Conservation (phyloP, 2,797 vertebrate species). For the Hemitrygon akajei region DNA sequence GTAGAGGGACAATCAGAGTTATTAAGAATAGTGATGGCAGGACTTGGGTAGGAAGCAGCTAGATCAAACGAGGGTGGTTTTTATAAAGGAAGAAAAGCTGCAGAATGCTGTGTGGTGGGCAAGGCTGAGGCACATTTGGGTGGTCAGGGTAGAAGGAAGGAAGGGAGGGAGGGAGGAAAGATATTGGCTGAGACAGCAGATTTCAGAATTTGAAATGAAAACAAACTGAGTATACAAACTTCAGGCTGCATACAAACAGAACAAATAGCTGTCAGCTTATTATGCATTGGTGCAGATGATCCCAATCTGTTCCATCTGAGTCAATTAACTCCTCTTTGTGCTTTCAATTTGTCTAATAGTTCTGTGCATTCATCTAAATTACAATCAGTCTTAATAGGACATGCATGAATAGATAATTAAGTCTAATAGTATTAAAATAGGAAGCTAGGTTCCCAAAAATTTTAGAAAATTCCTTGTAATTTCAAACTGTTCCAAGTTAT, state of each 20-base stretch:
- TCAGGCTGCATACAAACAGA: neutral
- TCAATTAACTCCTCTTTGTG: conserved; percentile 22
- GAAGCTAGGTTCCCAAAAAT: neutral
- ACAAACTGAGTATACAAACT: neutral
- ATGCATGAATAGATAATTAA: neutral
- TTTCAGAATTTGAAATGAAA: neutral
- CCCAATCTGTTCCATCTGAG: neutral
- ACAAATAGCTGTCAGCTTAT: neutral
- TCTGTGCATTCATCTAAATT: neutral
- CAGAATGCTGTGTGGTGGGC: neutral
- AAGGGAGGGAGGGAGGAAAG: neutral
- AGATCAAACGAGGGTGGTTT: too few species aligned
- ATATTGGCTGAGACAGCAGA: neutral
- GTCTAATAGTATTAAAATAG: neutral
- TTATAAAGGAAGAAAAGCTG: too few species aligned
- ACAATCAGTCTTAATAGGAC: neutral
- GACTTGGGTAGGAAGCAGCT: neutral
- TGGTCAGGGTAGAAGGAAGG: neutral
- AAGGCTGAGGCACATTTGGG: neutral
- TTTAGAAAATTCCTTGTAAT: neutral
- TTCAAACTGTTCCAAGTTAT: neutral
- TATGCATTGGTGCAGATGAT: neutral
- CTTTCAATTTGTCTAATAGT: neutral
- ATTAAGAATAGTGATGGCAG: neutral
- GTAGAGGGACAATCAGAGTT: too few species aligned